These are phyloP conservation scores for Imbricaverruca yamaguchii DNA, from an alignment of 2,888 invertebrate species.

Conservation along the genomic window DNA sequence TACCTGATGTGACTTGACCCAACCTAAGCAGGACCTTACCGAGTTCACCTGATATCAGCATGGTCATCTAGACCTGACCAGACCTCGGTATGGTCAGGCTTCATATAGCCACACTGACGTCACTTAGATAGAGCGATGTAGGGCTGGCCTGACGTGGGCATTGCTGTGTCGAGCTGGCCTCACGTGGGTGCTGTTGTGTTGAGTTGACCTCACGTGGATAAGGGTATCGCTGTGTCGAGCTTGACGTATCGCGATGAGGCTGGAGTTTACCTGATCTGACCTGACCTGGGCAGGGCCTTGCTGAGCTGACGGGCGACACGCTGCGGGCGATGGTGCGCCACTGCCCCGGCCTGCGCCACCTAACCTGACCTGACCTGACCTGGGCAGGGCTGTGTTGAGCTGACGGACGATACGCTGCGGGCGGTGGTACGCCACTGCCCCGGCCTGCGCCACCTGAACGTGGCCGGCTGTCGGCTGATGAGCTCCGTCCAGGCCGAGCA, in stretches of 20 bases:
- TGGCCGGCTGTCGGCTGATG: neutral
- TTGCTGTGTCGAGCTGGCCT: no score
- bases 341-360: neutral
- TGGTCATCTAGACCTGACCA: no score
- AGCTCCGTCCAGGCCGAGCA: neutral
- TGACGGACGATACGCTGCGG: neutral
- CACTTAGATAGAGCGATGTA: no score
- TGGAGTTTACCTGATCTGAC: neutral
- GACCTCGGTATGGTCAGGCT: no score
- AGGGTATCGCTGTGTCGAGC: no score
- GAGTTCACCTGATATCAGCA: no score
- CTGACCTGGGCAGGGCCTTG: neutral
- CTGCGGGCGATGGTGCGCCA: neutral
- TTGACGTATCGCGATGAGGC: neutral
- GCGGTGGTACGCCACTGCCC: neutral
- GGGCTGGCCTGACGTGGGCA: no score
- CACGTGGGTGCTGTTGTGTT: no score
- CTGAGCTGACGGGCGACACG: neutral
- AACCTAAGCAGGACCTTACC: no score
- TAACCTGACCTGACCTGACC: neutral
- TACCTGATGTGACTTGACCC: no score
- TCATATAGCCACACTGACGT: no score
- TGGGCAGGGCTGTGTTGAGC: neutral
- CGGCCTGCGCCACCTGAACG: conserved; percentile 6
- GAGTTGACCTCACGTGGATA: no score